A percentile compares a stretch with the other conserved stretches of the same genome.
Evolutionary conservation across 2,113 vertebrate genomes (phyloP).

Genomic region (Camelus bactrianus): DNA sequence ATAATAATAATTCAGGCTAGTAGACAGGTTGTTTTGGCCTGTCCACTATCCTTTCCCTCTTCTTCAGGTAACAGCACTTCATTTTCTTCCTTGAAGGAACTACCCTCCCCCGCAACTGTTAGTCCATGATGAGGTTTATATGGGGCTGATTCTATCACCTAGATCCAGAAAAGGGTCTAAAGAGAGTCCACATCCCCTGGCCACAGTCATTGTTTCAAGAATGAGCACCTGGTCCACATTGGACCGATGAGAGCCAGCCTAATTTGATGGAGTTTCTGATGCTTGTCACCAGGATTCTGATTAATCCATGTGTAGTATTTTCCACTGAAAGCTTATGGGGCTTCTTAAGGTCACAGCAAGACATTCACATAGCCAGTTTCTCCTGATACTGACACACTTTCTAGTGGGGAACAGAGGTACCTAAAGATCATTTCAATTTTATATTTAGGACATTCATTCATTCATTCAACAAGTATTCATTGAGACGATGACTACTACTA

Average conservation of each 20-base stretch:
- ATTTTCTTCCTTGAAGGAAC: not conserved
- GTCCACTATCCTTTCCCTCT: not conserved
- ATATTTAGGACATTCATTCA: not conserved
- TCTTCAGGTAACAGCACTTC: not conserved
- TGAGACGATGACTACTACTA: not conserved
- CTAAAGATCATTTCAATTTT: not conserved
- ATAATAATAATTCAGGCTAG: not conserved
- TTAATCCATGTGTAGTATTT: not conserved
- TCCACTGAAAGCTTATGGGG: not conserved
- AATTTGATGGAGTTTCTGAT: not conserved
- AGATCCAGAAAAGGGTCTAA: not conserved
- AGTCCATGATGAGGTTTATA: not conserved
- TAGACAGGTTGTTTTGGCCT: not conserved
- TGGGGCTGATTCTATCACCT: not conserved
- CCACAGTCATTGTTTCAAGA: not conserved
- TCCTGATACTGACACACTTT: not conserved
- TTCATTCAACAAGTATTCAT: not conserved
- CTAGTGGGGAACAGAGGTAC: not conserved
- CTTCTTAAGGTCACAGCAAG: conserved; percentile 4
- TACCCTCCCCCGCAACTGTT: not conserved
- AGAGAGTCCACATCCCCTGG: not conserved
- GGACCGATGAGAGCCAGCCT: not conserved
- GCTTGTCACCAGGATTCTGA: not conserved
- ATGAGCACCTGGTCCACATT: not conserved
- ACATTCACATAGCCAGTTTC: not conserved